Evolutionary conservation across 2,113 vertebrate species (phyloP).

Genomic region (Nyctibius bracteatus): DNA sequence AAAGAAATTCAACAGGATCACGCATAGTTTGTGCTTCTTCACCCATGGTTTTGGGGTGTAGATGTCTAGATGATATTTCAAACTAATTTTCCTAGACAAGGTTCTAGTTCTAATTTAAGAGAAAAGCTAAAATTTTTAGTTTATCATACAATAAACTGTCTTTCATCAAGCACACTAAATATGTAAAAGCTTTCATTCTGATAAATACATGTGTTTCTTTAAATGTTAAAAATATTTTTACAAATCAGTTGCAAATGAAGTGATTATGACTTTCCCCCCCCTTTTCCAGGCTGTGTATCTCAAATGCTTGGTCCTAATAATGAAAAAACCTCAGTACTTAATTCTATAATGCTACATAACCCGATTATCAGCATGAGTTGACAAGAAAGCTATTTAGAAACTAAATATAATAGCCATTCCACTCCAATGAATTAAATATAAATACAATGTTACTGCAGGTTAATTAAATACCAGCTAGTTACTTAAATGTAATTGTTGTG

Average conservation of each 20-base stretch:
- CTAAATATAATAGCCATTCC: slow-evolving; percentile 9
- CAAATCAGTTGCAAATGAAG: background rate
- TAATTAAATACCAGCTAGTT: slow-evolving; percentile 16
- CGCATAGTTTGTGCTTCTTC: background rate
- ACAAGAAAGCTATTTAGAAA: slow-evolving; percentile 24
- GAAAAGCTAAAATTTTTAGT: background rate
- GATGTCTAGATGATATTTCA: background rate
- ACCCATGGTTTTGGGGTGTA: background rate
- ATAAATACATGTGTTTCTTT: background rate
- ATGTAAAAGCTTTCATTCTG: background rate
- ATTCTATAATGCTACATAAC: background rate
- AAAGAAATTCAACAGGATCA: background rate
- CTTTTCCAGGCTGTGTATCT: background rate
- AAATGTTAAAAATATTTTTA: background rate
- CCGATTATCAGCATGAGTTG: background rate
- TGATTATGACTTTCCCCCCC: background rate
- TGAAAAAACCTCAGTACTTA: background rate
- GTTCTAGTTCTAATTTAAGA: background rate
- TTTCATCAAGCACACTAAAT: background rate
- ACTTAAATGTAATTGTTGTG: background rate
- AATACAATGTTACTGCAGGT: background rate
- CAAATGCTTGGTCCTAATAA: background rate
- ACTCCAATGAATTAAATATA: background rate
- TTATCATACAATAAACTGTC: background rate
- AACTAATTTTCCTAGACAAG: background rate